Conservation (phyloP, 37 sponge, comb jelly and placozoan genomes). For the Axinella damicornis region DNA sequence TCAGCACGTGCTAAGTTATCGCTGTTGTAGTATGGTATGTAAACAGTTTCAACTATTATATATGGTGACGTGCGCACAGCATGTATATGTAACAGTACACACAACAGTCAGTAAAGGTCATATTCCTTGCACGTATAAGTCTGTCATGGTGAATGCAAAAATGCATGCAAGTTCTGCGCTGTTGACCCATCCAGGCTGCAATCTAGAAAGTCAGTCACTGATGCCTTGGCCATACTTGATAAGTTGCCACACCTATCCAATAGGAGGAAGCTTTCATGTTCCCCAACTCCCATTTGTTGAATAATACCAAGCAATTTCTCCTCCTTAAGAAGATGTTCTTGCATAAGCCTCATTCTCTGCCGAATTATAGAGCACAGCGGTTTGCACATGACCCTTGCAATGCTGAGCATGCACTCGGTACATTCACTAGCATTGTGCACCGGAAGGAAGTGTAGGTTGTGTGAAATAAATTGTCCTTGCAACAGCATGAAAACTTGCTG, state of each 20-base stretch:
- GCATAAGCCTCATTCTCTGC: slow-evolving; percentile 28
- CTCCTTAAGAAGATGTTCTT: slow-evolving; percentile 50
- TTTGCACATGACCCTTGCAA: slow-evolving; percentile 65
- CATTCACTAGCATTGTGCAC: slow-evolving; percentile 77
- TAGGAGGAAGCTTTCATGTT: slow-evolving; percentile 46
- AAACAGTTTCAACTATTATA: too few species aligned
- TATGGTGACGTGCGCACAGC: too few species aligned
- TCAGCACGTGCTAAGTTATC: too few species aligned
- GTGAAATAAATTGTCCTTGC: slow-evolving; percentile 30
- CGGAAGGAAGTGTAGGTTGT: slow-evolving; percentile 49
- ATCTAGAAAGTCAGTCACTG: slow-evolving; percentile 39
- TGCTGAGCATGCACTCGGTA: slow-evolving; percentile 52
- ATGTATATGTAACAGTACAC: too few species aligned
- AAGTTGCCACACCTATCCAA: slow-evolving; percentile 66
- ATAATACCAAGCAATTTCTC: slow-evolving; percentile 28
- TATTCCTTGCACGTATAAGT: too few species aligned
- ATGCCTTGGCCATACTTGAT: slow-evolving; percentile 47
- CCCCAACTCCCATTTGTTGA: slow-evolving; percentile 26
- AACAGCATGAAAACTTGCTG: slow-evolving; percentile 25
- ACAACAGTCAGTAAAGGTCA: too few species aligned
- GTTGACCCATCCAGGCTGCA: slow-evolving; percentile 39
- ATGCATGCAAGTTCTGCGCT: slow-evolving; percentile 1
- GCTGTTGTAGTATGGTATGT: too few species aligned
- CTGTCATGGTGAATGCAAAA: slow-evolving; percentile 1
- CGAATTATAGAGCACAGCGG: slow-evolving; percentile 42